Percentiles rank a stretch among this genome's conserved stretches.
Conservation (phyloP, 2,797 vertebrate genomes). For the Hemibagrus guttatus region DNA sequence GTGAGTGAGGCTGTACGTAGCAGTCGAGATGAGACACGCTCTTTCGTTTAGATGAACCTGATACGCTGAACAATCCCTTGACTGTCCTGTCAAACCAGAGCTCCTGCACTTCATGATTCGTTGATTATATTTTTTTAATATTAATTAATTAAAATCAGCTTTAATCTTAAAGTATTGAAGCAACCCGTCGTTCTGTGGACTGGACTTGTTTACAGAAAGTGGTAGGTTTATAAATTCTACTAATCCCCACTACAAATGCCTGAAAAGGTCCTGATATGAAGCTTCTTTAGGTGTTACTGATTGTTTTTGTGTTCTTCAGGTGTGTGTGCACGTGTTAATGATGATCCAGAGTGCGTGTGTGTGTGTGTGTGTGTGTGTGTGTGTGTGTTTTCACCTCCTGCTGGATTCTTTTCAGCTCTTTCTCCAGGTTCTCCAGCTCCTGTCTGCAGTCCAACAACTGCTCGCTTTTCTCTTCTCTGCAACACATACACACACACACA, state of each 20-base stretch:
- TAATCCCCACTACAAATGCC: neutral
- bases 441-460: conserved; percentile 95
- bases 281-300: neutral
- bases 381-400: conserved; percentile 81
- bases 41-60: too few relatives aligned
- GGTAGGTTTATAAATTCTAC: neutral
- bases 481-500: conserved; percentile 50
- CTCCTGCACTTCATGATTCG: too few relatives aligned
- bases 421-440: conserved; percentile 91
- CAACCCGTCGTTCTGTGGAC: too few relatives aligned
- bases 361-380: neutral
- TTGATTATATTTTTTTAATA: too few relatives aligned
- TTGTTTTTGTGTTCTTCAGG: neutral
- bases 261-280: neutral
- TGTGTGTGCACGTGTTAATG: too few relatives aligned
- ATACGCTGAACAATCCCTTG: too few relatives aligned
- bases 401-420: conserved; percentile 88
- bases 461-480: conserved; percentile 96
- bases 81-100: too few relatives aligned
- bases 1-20: too few relatives aligned
- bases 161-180: neutral
- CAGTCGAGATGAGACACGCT: too few relatives aligned
- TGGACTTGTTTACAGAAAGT: neutral
- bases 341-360: neutral
- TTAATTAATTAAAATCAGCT: neutral